phyloP scores from a whole-genome alignment of 2,888 invertebrate genomes.

The Tyria jacobaeae region DNA sequence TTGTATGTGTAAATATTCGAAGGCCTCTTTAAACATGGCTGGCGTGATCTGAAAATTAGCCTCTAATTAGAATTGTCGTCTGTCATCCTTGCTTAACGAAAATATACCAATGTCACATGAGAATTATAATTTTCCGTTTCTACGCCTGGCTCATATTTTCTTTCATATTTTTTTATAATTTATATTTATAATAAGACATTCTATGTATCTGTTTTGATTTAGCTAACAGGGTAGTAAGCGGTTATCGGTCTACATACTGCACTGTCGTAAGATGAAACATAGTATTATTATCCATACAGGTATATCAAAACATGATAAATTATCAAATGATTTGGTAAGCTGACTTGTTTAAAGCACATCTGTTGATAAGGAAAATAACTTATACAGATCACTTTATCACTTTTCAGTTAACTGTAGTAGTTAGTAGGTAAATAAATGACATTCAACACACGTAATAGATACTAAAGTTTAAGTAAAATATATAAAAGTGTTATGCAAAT shows the following conservation, averaged over 20 bases:
- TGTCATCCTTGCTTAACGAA: constrained; percentile 47
- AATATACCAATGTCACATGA: constrained; percentile 26
- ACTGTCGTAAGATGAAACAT: too few relatives aligned
- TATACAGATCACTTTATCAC: background rate
- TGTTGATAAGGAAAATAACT: background rate
- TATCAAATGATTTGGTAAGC: background rate
- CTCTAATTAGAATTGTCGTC: constrained; percentile 69
- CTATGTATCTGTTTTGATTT: too few relatives aligned
- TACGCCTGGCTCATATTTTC: too few relatives aligned
- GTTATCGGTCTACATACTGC: too few relatives aligned
- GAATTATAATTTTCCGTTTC: background rate
- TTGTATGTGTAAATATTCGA: constrained; percentile 54
- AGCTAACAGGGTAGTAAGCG: too few relatives aligned
- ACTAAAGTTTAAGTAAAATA: background rate
- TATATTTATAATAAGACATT: too few relatives aligned
- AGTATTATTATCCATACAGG: background rate
- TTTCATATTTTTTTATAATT: too few relatives aligned
- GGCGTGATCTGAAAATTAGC: constrained; percentile 75
- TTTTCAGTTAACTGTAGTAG: background rate
- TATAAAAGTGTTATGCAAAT: background rate
- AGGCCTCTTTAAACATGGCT: constrained; percentile 50
- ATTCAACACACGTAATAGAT: background rate
- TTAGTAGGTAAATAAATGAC: constrained; percentile 4
- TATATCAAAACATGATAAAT: background rate
- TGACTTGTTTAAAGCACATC: background rate